Conservation (phyloP, 2,113 vertebrate genomes). For the Lepus timidus region DNA sequence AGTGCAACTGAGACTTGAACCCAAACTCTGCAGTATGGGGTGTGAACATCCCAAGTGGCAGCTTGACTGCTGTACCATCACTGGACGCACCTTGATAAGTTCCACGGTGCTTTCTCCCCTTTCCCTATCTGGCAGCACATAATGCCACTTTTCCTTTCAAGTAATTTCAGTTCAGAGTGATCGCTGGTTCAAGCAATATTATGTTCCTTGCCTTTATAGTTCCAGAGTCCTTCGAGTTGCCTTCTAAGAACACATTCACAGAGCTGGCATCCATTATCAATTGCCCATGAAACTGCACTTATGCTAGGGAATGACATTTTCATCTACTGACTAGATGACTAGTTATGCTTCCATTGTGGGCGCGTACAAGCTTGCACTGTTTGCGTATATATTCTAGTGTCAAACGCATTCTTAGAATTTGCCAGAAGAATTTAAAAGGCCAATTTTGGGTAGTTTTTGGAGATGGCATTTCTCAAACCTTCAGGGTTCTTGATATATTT, state of each 20-base stretch:
- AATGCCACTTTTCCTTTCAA: constrained; percentile 49
- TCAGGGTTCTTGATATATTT: constrained; percentile 52
- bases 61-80: too few species aligned
- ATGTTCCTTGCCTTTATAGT: constrained; percentile 4
- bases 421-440: constrained; percentile 62
- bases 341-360: neutral
- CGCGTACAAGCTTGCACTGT: neutral
- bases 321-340: constrained; percentile 48
- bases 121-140: neutral
- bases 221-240: neutral
- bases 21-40: too few species aligned
- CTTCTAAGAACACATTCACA: neutral
- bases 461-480: constrained; percentile 50
- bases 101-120: neutral
- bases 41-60: too few species aligned
- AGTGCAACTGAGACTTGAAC: neutral
- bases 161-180: constrained; percentile 53
- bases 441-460: constrained; percentile 53
- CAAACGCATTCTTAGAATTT: constrained; percentile 35
- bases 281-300: constrained; percentile 60
- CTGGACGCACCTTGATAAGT: constrained; percentile 29
- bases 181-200: neutral
- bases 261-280: constrained; percentile 31
- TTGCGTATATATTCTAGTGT: constrained; percentile 54
- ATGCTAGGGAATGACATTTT: constrained; percentile 51